Evolutionary conservation across 2,113 vertebrate genomes (phyloP).

Genomic region (Gadus chalcogrammus): DNA sequence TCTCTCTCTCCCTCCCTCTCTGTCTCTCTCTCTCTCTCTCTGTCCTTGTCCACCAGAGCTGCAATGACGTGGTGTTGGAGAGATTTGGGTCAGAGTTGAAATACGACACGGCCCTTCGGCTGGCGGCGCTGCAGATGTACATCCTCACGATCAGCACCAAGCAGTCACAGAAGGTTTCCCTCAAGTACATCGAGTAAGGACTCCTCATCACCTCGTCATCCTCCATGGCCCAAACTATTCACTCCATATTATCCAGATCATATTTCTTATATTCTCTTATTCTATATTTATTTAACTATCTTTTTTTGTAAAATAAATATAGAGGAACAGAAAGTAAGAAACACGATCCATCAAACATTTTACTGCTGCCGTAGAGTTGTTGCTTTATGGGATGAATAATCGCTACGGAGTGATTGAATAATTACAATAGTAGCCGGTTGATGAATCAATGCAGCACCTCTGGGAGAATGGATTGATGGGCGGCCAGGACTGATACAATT

Average conservation of each 20-base stretch:
- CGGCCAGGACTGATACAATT: constrained; percentile 2
- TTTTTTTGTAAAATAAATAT: too few species aligned
- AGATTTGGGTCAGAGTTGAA: constrained; percentile 96
- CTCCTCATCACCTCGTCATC: background rate
- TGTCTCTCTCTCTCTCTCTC: constrained; percentile 2
- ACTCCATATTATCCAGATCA: too few species aligned
- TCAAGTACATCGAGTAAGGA: constrained; percentile 97
- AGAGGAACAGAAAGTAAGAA: too few species aligned
- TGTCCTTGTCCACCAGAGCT: constrained; percentile 77
- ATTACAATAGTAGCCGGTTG: constrained; percentile 18
- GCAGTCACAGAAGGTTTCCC: constrained; percentile 95
- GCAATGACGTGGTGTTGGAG: constrained; percentile 96
- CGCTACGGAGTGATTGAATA: constrained; percentile 10
- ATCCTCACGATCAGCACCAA: constrained; percentile 94
- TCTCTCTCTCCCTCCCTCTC: constrained; percentile 4
- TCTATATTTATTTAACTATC: too few species aligned
- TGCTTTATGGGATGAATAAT: too few species aligned
- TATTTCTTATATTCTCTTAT: too few species aligned
- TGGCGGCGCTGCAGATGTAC: constrained; percentile 97
- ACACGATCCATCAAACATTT: too few species aligned
- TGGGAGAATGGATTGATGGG: constrained; percentile 20
- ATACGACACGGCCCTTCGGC: constrained; percentile 89
- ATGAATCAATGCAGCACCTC: constrained; percentile 19
- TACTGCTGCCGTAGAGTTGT: too few species aligned
- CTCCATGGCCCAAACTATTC: too few species aligned